Conservation (phyloP, 2,113 vertebrate genomes). For the Otocyon megalotis region DNA sequence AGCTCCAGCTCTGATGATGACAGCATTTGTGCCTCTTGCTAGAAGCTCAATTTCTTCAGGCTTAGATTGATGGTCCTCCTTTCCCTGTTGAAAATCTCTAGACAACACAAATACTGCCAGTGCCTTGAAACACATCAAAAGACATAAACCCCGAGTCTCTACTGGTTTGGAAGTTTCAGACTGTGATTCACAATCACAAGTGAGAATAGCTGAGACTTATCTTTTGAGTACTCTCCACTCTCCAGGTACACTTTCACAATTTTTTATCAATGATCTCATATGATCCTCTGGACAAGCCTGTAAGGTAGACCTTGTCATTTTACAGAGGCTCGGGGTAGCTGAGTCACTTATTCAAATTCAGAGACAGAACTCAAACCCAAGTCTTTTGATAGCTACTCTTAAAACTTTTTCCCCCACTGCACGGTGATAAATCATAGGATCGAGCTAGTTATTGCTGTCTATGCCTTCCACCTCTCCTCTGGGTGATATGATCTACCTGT, state of each 20-base stretch:
- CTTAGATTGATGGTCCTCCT: background rate
- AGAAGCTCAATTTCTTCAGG: background rate
- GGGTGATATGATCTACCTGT: background rate
- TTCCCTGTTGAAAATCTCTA: slow-evolving; percentile 17
- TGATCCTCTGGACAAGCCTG: background rate
- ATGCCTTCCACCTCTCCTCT: background rate
- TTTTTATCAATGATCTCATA: background rate
- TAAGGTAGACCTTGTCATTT: background rate
- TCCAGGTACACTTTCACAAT: background rate
- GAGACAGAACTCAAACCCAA: background rate
- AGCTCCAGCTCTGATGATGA: background rate
- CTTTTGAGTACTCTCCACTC: background rate
- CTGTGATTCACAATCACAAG: background rate
- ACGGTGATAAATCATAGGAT: background rate
- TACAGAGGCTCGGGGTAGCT: accelerated
- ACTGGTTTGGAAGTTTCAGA: background rate
- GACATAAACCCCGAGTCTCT: background rate
- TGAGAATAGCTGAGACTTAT: background rate
- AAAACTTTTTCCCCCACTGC: background rate
- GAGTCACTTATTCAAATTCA: background rate
- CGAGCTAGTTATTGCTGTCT: background rate
- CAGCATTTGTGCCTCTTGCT: background rate
- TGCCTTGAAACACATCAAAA: background rate
- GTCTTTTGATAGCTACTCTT: background rate
- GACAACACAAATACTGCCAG: background rate